Evolutionary conservation across 2,113 vertebrate species (phyloP).

Genomic region (Hiodon alosoides): DNA sequence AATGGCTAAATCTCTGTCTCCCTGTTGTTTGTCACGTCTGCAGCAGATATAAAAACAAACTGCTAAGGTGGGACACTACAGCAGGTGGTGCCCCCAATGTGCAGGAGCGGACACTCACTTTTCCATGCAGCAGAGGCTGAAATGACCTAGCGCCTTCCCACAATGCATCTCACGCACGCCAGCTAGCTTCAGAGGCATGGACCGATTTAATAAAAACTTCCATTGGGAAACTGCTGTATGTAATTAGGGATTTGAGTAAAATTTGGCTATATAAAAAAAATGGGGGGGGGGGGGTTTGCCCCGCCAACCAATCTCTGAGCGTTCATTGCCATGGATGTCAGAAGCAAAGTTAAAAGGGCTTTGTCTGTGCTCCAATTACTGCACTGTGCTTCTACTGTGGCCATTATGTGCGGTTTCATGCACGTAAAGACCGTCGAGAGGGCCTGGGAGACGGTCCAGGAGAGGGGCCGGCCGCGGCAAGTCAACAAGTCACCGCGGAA

Average conservation of each 20-base stretch:
- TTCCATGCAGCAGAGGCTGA: not conserved
- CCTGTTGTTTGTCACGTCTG: too few relatives aligned
- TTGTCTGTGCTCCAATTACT: not conserved
- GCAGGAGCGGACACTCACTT: not conserved
- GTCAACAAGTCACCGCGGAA: too few relatives aligned
- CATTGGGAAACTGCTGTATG: conserved; percentile 13
- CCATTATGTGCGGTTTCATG: not conserved
- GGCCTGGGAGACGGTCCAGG: not conserved
- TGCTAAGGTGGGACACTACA: too few relatives aligned
- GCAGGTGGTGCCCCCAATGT: too few relatives aligned
- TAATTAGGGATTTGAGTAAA: conserved; percentile 26
- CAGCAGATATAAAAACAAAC: too few relatives aligned
- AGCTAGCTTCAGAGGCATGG: conserved; percentile 10
- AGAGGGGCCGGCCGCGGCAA: too few relatives aligned
- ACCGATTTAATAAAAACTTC: conserved; percentile 26
- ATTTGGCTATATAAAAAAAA: not conserved
- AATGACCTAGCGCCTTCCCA: too few relatives aligned
- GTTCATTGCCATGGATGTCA: not conserved
- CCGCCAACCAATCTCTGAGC: not conserved
- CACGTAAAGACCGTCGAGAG: conserved; percentile 9
- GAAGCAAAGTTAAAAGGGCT: not conserved
- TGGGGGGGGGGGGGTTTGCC: not conserved
- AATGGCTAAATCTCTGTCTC: too few relatives aligned
- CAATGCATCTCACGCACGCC: too few relatives aligned
- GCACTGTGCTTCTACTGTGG: not conserved